phyloP scores from a whole-genome alignment of 2,113 vertebrate species.

The Ciconia maguari region DNA sequence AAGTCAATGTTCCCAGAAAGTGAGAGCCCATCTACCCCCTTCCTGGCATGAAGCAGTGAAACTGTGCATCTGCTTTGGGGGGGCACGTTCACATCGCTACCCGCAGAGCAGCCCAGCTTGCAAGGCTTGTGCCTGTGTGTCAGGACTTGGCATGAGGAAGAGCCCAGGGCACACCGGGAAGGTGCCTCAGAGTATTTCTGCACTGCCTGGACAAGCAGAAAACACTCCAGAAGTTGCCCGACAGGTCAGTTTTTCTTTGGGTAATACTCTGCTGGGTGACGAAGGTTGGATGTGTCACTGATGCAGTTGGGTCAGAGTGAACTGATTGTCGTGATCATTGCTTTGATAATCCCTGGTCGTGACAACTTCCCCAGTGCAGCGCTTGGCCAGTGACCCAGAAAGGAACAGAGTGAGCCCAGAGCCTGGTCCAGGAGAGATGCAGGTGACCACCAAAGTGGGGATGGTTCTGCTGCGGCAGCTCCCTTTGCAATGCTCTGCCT shows the following conservation, averaged over 20 bases:
- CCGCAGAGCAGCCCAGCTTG: not conserved
- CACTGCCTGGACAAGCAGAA: not conserved
- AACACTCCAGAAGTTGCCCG: not conserved
- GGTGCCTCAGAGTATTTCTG: not conserved
- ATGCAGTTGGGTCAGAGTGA: not conserved
- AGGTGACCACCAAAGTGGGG: not conserved
- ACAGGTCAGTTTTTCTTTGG: not conserved
- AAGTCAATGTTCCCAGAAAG: not conserved
- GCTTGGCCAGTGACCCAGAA: not conserved
- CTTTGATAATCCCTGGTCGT: not conserved
- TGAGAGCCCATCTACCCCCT: rapidly evolving
- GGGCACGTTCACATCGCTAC: rapidly evolving
- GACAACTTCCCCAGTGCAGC: not conserved
- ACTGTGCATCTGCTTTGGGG: not conserved
- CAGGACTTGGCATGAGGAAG: not conserved
- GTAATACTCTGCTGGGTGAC: not conserved
- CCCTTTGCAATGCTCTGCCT: not conserved
- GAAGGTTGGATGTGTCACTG: not conserved
- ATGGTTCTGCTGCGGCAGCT: not conserved
- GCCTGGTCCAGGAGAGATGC: not conserved
- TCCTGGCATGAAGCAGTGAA: not conserved
- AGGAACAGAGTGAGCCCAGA: not conserved
- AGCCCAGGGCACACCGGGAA: not conserved
- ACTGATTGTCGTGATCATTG: rapidly evolving
- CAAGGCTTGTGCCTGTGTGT: rapidly evolving